Base-by-base conservation (phyloP, 1,140 invertebrate species). In the Phthorimaea operculella region DNA sequence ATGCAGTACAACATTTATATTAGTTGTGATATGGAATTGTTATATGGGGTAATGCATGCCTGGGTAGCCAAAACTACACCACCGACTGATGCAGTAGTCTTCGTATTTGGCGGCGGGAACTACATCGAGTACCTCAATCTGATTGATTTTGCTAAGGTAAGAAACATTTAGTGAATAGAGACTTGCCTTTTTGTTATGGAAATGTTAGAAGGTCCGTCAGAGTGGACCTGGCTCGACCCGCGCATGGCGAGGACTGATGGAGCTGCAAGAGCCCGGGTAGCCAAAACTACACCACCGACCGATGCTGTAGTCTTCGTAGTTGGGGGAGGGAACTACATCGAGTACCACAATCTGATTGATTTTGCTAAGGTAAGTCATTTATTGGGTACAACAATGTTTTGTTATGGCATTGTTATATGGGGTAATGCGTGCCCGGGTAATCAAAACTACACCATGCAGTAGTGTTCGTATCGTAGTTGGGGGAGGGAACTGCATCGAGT, bases 401-500 rank as follows among this genome's bases (percentile, higher is more conserved):
- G 21, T 28, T 28, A 28, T 4, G 2, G 21, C 21, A 6, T 28
- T 28, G 21, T 28, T 28, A 28, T 28, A 28, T 2, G 21, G 21
- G 21, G 2, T 4, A 28, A 28, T 58, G 0, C 68, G 6, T 28
- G 21, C n/a, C n/a, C n/a, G n/a, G n/a, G n/a, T n/a, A n/a, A n/a
- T n/a, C n/a, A n/a, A n/a, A n/a, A n/a, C n/a, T n/a, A n/a, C n/a
- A n/a, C 76, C 96, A 97, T 75, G 95, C 96, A 11, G 92, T 98
- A 64, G 97, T 99, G 9, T 99, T 99, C 83, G 88, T 99, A 51
- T 94, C 83, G 88, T 99, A 51, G 94, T 99, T 21, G 98, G 98
- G 52, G 98, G 98, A 57, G 98, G 98, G 33, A 99, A 98, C 88
- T 99, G 99, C 76, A 98, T 99, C 68, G 98, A 99, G 86, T 99